Evolutionary conservation across 2,888 invertebrate species (phyloP), one percentile per base, ranked within the genome.

Genomic region (Gasteruption jaculator): DNA sequence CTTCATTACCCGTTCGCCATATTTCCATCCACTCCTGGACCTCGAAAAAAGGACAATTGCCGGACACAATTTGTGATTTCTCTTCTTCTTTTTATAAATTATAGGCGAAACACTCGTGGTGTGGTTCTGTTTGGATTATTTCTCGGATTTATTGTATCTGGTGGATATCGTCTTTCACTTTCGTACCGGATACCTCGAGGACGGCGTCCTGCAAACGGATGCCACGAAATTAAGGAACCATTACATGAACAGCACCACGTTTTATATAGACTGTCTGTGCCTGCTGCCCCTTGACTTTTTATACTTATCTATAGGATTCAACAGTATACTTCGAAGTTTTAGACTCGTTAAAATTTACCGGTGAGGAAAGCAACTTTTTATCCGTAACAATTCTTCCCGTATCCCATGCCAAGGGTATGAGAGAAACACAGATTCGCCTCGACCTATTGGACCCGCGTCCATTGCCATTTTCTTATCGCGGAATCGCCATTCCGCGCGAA

Each of bases 261-360:
- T 97, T 79, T 97, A 97, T 81, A 91, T 96, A 71, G 96, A 97
- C 82, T 94, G 94, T 77, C 81, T 97, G 73, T 96, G 95, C 78
- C 82, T 97, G 69, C 79, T 97, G 69, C 97, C 97, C 56, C 79
- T 97, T 71, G 97, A 97, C 79, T 93, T 95, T 78, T 85, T 97
- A 63, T 97, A 97, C 75, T 80, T 97, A 67, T 95, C 95, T 73
- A 91, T 97, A 73, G 95, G 92, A 57, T 90, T 89, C 78, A 94
- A 94, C 76, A 96, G 95, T 62, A 91, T 95, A 64, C 77, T 97
- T 58, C 84, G 96, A 61, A 90, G 91, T 68, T 94, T 94, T 77
- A 86, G 96, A 51, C 81, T 97, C 66, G 93, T 95, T 60, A 96
- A 96, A 74, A 93, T 96, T 69, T 96, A 96, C 75, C 83, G 94